Base-by-base conservation (phyloP, 2,888 invertebrate species). In the Andrena camellia region DNA sequence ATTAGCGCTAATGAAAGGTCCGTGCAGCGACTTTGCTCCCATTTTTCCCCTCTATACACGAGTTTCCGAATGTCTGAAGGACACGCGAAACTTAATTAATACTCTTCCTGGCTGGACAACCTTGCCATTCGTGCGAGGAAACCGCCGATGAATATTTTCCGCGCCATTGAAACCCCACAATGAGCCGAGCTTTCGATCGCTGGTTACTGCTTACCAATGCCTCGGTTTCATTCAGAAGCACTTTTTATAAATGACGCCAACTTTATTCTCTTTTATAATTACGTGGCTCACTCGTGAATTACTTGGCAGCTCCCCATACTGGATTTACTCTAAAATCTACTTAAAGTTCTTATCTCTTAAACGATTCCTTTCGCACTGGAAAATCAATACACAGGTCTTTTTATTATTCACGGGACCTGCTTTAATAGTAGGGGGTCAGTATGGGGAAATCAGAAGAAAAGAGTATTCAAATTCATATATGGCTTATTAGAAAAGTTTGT, bases 1-100 rank as follows among this genome's bases (percentile, higher is more conserved):
- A 90, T 90, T 90, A 90, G 84, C 86, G 86, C 84, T 90, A 86
- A 90, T 90, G 88, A 87, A 90, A 88, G 84, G 78, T 73, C 79
- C 82, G 80, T 83, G 83, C 81, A 82, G 77, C 77, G 78, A 84
- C 85, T 86, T 73, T 23, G 66, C 71, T 64, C 76, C 29, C 63
- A 59, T 64, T 77, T 83, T 64, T 73, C 63, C 50, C n/a, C 10
- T 42, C 68, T 76, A 70, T 88, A 75, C 75, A 57, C 73, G 54
- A 74, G 74, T 81, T 81, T 75, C 67, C 81, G 83, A 85, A 85
- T 83, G 73, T 78, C 70, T 77, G 80, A 88, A 86, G 86, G 88
- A 85, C 88, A 78, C 68, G 64, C 76, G 62, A 33, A 59, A 82
- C 72, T 85, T 88, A 88, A 88, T 88, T 88, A 88, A 86, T 83